Conservation (phyloP, 2,797 vertebrate genomes). For the Tragopan temminckii region DNA sequence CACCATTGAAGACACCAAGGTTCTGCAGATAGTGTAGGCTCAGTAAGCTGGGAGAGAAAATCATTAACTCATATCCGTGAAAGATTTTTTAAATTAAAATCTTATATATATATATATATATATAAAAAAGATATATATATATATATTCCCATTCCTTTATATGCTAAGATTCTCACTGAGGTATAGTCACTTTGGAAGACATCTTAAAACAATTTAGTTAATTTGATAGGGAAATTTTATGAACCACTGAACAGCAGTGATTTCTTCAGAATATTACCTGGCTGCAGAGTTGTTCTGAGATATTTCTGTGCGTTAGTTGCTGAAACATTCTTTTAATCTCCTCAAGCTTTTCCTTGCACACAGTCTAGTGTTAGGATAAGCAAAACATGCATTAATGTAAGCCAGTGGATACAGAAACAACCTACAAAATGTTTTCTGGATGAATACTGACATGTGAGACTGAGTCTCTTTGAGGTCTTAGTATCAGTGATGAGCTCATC, state of each 20-base stretch:
- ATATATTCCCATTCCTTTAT: not conserved
- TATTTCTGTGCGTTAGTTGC: not conserved
- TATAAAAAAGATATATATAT: no score
- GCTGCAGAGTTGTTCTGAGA: not conserved
- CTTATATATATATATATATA: not conserved
- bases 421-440: not conserved
- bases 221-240: not conserved
- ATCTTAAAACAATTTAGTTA: not conserved
- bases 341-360: not conserved
- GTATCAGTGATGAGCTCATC: not conserved
- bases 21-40: not conserved
- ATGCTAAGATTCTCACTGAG: not conserved
- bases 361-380: not conserved
- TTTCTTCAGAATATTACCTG: not conserved
- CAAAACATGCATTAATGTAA: not conserved
- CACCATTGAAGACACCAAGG: no score
- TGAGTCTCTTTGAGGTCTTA: not conserved
- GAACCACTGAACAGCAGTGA: not conserved
- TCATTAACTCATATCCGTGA: no score
- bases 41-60: not conserved
- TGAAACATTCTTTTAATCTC: not conserved
- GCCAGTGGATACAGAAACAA: not conserved
- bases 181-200: not conserved
- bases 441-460: not conserved
- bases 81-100: not conserved